Percentiles rank a stretch among this genome's conserved stretches.
These are phyloP conservation scores for Pteropus rufus DNA, from an alignment of 2,797 vertebrate genomes.

Conservation along the genomic window DNA sequence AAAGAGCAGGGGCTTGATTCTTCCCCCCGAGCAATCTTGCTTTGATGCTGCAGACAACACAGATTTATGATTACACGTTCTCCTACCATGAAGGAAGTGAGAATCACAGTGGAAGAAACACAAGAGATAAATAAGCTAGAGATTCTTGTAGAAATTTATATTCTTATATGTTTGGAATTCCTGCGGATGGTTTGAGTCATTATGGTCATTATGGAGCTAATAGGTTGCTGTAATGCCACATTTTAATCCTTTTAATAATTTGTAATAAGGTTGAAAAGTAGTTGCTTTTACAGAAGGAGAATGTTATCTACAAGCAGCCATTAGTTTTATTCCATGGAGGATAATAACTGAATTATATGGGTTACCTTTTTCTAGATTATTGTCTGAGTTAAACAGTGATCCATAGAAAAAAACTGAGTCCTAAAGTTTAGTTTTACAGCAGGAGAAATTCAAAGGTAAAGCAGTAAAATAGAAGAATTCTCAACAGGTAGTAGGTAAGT, in stretches of 20 bases:
- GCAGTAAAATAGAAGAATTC: background rate
- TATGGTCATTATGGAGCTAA: background rate
- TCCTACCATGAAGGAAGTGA: background rate
- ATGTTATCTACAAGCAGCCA: background rate
- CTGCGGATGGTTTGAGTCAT: background rate
- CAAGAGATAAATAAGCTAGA: background rate
- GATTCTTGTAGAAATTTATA: background rate
- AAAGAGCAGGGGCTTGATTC: conserved; percentile 26
- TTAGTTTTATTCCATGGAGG: background rate
- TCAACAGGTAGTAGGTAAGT: background rate
- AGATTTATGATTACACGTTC: conserved; percentile 63
- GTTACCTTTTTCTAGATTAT: background rate
- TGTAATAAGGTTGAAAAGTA: conserved; percentile 36
- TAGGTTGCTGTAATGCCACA: background rate
- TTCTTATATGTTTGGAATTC: background rate
- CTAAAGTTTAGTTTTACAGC: background rate
- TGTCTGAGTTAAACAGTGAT: background rate
- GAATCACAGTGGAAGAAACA: background rate
- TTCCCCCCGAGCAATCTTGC: conserved; percentile 32
- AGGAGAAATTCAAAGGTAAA: background rate
- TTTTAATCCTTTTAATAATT: conserved; percentile 30
- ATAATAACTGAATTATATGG: background rate
- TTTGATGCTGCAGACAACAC: conserved; percentile 44
- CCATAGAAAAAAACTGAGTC: background rate
- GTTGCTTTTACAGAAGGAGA: background rate